Evolutionary conservation across 2,113 vertebrate genomes (phyloP).

Genomic region (Gasterosteus aculeatus): DNA sequence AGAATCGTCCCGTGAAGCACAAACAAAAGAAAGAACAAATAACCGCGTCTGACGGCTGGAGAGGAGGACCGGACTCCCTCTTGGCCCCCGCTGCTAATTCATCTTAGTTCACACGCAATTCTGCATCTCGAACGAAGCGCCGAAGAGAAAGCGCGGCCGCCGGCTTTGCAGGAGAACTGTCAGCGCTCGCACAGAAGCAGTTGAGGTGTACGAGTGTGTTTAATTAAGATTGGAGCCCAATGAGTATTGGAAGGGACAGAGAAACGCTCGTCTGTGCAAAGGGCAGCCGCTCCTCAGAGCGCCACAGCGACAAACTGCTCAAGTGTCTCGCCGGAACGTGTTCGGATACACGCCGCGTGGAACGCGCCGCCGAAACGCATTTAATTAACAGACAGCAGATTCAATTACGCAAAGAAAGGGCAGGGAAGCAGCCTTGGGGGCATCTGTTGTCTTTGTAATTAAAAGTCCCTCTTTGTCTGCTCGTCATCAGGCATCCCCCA

Average conservation of each 20-base stretch:
- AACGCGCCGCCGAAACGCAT: conserved; percentile 15
- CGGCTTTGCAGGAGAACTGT: neutral
- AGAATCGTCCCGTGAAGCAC: conserved; percentile 70
- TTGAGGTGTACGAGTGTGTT: conserved; percentile 2
- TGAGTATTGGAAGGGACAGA: neutral
- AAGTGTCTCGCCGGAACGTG: conserved; percentile 19
- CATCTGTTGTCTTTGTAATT: conserved; percentile 77
- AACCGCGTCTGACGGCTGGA: conserved; percentile 68
- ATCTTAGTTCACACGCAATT: conserved; percentile 51
- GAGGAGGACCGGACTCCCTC: conserved; percentile 53
- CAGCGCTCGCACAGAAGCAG: conserved; percentile 23
- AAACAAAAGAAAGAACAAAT: conserved; percentile 68
- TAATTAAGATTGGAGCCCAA: conserved; percentile 45
- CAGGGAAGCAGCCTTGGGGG: conserved; percentile 65
- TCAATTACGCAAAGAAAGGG: conserved; percentile 62
- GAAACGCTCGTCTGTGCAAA: neutral
- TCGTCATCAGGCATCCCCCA: conserved; percentile 68
- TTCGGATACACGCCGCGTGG: conserved; percentile 40
- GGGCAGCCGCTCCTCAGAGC: conserved; percentile 12
- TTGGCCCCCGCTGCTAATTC: conserved; percentile 55
- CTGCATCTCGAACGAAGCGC: conserved; percentile 20
- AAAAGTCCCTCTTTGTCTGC: conserved; percentile 72
- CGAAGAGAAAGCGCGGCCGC: conserved; percentile 8
- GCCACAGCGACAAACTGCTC: conserved; percentile 3
- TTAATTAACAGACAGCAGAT: no score